Evolutionary conservation across 2,113 vertebrate species (phyloP).

Genomic region (Tenrec ecaudatus): DNA sequence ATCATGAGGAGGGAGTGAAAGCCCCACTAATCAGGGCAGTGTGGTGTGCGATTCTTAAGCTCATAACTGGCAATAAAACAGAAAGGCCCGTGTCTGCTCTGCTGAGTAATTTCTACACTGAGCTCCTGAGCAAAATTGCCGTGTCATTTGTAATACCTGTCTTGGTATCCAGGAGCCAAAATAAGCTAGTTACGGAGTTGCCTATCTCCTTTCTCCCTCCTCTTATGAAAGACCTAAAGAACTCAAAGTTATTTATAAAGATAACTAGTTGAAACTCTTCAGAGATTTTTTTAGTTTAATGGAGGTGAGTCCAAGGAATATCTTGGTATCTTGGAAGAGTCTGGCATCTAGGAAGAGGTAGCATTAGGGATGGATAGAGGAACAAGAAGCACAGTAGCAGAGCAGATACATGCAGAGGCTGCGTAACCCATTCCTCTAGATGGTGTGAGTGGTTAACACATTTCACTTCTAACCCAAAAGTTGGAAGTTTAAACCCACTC

Average conservation of each 20-base stretch:
- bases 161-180: constrained; percentile 84
- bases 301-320: neutral
- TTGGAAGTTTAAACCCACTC: neutral
- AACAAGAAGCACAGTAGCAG: neutral
- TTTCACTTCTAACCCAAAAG: neutral
- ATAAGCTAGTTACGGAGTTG: constrained; percentile 86
- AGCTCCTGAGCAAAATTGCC: constrained; percentile 82
- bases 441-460: neutral
- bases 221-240: constrained; percentile 46
- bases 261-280: constrained; percentile 56
- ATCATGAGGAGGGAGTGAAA: constrained; percentile 83
- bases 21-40: constrained; percentile 82
- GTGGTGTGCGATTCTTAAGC: constrained; percentile 80
- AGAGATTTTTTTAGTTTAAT: constrained; percentile 50
- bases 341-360: neutral
- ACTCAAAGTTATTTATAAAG: constrained; percentile 61
- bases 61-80: constrained; percentile 85
- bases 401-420: neutral
- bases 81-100: constrained; percentile 82
- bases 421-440: neutral
- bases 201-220: constrained; percentile 47
- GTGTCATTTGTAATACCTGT: constrained; percentile 86
- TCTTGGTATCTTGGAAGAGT: neutral
- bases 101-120: constrained; percentile 86
- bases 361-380: neutral